Percentiles rank a stretch among this genome's conserved stretches.
These are phyloP conservation scores for Opisthograptis luteolata DNA, from an alignment of 2,888 invertebrate genomes.

Conservation along the genomic window DNA sequence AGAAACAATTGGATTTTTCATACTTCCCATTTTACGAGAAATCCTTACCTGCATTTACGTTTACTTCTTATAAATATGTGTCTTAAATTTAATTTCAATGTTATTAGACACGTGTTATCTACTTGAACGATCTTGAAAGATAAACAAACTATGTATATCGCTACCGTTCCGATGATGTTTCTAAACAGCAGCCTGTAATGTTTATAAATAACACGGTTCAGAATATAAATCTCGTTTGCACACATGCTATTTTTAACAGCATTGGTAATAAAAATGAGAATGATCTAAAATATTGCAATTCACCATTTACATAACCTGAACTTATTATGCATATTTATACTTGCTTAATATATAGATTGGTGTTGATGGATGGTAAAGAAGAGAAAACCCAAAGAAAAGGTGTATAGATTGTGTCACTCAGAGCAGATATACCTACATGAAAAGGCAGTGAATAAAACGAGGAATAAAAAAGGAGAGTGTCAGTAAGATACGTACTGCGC, in stretches of 20 bases:
- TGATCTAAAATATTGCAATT: not conserved
- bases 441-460: no score
- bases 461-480: no score
- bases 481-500: no score
- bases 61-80: no score
- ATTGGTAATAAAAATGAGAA: constrained; percentile 13
- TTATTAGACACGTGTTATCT: not conserved
- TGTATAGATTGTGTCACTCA: no score
- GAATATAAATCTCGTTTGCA: constrained; percentile 15
- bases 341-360: no score
- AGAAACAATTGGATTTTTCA: no score
- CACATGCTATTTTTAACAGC: constrained; percentile 8
- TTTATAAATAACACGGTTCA: constrained; percentile 18
- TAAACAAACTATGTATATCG: not conserved
- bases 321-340: not conserved
- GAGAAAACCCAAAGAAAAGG: no score
- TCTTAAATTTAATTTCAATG: not conserved
- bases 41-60: no score
- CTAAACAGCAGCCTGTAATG: constrained; percentile 22
- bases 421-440: no score
- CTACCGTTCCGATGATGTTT: constrained; percentile 21
- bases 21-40: no score
- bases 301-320: constrained; percentile 1
- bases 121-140: constrained; percentile 11
- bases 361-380: no score